phyloP scores from a whole-genome alignment of 1,140 invertebrate species.

The Neuroterus valhalla region DNA sequence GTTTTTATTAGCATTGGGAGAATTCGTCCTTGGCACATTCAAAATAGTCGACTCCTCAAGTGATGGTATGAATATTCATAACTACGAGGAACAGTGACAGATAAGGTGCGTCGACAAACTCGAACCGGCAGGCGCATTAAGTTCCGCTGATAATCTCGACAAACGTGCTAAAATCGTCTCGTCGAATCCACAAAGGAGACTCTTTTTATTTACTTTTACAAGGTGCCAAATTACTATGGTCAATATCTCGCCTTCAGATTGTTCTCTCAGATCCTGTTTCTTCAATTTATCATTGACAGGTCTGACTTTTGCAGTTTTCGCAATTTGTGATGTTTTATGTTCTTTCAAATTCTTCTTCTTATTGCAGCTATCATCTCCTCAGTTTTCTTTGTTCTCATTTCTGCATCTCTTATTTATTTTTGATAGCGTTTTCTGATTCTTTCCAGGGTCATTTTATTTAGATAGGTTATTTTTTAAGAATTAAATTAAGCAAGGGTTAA shows the following conservation, averaged over 20 bases:
- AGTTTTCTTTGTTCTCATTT: too few relatives aligned
- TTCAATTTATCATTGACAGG: neutral
- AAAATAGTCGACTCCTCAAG: neutral
- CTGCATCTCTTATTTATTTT: too few relatives aligned
- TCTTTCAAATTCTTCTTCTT: neutral
- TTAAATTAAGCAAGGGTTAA: too few relatives aligned
- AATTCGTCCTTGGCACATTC: conserved; percentile 18
- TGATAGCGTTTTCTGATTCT: too few relatives aligned
- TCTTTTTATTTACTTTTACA: conserved; percentile 15
- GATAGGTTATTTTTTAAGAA: too few relatives aligned
- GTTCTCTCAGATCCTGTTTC: conserved; percentile 1
- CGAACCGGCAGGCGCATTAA: conserved; percentile 24
- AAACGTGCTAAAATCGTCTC: conserved; percentile 23
- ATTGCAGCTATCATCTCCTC: too few relatives aligned
- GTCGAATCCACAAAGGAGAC: conserved; percentile 1
- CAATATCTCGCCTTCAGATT: neutral
- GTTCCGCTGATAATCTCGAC: conserved; percentile 27
- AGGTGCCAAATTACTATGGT: conserved; percentile 24
- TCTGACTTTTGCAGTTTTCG: neutral
- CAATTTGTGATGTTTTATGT: neutral
- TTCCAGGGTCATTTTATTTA: too few relatives aligned
- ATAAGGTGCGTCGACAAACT: conserved; percentile 25
- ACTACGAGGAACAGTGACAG: conserved; percentile 26
- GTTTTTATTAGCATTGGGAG: neutral
- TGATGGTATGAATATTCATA: conserved; percentile 24